Base-by-base conservation (phyloP, 2,113 vertebrate genomes). In the Himantopus leucocephalus region DNA sequence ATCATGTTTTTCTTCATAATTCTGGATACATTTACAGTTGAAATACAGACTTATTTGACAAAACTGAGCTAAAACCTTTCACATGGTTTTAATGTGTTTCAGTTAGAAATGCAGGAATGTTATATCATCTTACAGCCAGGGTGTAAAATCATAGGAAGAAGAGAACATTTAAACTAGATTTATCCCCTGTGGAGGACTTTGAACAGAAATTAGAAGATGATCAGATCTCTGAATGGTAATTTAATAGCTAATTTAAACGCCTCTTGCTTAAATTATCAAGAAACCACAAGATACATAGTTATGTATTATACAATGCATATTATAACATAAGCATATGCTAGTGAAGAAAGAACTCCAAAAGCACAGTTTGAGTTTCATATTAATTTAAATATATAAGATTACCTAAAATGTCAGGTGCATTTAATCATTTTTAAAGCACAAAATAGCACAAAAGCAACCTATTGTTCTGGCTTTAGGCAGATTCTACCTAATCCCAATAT, bases 241-340 rank as follows among this genome's bases (percentile, higher is more conserved):
- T 97, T 95, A 97, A 97, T 94, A 92, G 92, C 94, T 95, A 96
- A 97, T 96, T 95, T 92, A 84, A 95, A 97, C 91, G 71, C 58
- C 26, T 95, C 80, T 92, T 71, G 10, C 66, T 95, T 88, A 95
- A 96, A 96, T 94, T 90, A 93, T 70, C 92, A 81, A 60, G 89
- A 91, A 97, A 92, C 75, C 77, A 93, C 83, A 96, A 96, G 90
- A 92, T 74, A 62, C 66, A 53, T 21, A 74, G 67, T 87, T 85
- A 56, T 55, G 37, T 91, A 52, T 75, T 78, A 52, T 45, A 87
- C 60, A 82, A 72, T 39, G 62, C 3, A 2, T 39, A 39, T 81
- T 90, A 56, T 82, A 82, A 41, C 37, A 58, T 41, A 59, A 47
- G 34, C 56, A 72, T 91, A 72, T 37, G 22, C 62, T 64, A 35